Evolutionary conservation across 2,797 vertebrate species (phyloP).

Genomic region (Helostoma temminkii): DNA sequence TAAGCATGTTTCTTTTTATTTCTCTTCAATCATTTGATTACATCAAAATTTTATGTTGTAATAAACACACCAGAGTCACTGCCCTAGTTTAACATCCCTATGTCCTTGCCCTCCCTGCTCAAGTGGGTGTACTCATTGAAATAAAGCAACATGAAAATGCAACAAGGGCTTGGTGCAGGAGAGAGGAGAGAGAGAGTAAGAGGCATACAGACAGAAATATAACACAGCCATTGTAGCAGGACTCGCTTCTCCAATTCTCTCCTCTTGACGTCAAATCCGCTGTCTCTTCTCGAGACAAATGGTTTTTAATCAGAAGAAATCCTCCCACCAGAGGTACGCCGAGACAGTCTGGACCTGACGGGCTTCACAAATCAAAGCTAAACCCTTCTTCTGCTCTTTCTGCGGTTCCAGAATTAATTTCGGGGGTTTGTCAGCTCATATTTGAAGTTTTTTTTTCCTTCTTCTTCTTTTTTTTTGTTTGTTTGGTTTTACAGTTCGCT

Average conservation of each 20-base stretch:
- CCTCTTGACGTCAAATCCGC: conserved; percentile 34
- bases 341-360: conserved; percentile 54
- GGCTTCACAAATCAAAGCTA: conserved; percentile 66
- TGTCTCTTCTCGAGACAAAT: conserved; percentile 61
- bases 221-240: conserved; percentile 39
- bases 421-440: conserved; percentile 38
- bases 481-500: not conserved
- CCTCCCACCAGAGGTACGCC: conserved; percentile 41
- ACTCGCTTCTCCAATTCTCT: conserved; percentile 21
- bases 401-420: conserved; percentile 38
- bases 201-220: conserved; percentile 35
- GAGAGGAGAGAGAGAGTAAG: conserved; percentile 15
- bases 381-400: conserved; percentile 52
- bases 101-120: not conserved
- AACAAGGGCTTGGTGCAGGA: conserved; percentile 10
- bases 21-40: conserved; percentile 9
- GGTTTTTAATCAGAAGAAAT: conserved; percentile 67
- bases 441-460: conserved; percentile 19
- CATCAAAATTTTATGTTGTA: conserved; percentile 7
- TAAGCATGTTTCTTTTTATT: not conserved
- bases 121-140: conserved; percentile 6
- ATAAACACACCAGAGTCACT: not conserved
- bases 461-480: not conserved
- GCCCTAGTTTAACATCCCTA: conserved; percentile 4
- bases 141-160: conserved; percentile 33